Evolutionary conservation across 2,113 vertebrate species (phyloP).

Genomic region (Elachura formosa): DNA sequence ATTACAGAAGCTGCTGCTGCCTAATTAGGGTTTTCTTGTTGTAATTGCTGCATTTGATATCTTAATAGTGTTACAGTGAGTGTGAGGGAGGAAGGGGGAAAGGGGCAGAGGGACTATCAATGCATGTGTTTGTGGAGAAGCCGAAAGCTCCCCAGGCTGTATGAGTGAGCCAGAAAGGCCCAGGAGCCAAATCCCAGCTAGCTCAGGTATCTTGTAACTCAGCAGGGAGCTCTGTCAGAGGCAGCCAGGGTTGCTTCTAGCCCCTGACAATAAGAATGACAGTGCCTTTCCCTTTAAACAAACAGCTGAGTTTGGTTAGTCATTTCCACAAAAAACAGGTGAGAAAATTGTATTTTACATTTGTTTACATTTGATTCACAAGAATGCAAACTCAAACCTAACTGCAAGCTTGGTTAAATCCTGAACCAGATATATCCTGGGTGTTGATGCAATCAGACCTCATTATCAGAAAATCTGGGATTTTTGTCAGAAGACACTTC

Average conservation of each 20-base stretch:
- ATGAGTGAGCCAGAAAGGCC: not conserved
- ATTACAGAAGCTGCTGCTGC: conserved; percentile 53
- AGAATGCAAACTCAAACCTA: not conserved
- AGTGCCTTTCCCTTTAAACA: not conserved
- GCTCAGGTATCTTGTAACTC: not conserved
- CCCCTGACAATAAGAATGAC: not conserved
- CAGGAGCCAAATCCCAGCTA: not conserved
- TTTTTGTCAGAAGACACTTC: conserved; percentile 8
- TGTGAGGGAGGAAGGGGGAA: conserved; percentile 27
- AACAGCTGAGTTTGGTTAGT: not conserved
- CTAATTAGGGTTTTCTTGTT: conserved; percentile 73
- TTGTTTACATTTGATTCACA: not conserved
- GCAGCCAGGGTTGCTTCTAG: not conserved
- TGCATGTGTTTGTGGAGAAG: conserved; percentile 13
- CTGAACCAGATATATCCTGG: not conserved
- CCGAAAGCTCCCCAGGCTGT: not conserved
- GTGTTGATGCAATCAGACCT: not conserved
- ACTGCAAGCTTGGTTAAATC: not conserved
- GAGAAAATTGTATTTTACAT: not conserved
- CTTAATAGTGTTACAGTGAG: conserved; percentile 64
- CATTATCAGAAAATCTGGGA: not conserved
- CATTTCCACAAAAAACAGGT: not conserved
- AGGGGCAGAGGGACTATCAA: conserved; percentile 40
- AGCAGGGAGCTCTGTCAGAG: not conserved
- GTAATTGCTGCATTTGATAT: conserved; percentile 70